Evolutionary conservation across 2,113 vertebrate species (phyloP).

Genomic region (Rhinolophus ferrumequinum): DNA sequence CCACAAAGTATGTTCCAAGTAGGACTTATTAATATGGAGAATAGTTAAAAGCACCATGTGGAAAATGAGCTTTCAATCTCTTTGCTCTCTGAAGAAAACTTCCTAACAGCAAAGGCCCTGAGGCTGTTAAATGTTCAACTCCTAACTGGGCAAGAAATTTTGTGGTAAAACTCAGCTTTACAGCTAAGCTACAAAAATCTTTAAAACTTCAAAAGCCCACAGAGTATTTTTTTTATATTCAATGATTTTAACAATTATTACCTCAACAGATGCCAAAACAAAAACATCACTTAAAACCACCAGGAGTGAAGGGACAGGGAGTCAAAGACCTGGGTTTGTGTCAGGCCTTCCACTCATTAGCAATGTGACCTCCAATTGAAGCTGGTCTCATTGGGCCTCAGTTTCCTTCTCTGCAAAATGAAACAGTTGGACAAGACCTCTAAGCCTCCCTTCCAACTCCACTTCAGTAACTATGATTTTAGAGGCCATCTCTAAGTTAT

Average conservation of each 20-base stretch:
- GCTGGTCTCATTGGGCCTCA: neutral
- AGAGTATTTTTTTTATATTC: neutral
- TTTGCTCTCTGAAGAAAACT: neutral
- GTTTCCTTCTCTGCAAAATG: constrained; percentile 4
- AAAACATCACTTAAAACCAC: constrained; percentile 8
- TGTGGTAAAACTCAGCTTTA: constrained; percentile 4
- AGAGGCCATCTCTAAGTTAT: constrained; percentile 23
- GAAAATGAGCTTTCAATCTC: constrained; percentile 30
- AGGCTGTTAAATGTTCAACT: constrained; percentile 11
- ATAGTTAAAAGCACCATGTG: neutral
- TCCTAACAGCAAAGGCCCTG: neutral
- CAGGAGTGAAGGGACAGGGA: neutral
- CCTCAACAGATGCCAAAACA: constrained; percentile 9
- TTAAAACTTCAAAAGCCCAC: constrained; percentile 18
- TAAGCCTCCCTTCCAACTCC: neutral
- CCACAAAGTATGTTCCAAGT: neutral
- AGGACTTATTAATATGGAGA: neutral
- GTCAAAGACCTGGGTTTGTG: neutral
- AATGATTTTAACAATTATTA: neutral
- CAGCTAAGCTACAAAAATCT: neutral
- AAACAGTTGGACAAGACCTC: neutral
- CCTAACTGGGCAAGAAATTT: constrained; percentile 1
- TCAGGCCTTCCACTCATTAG: neutral
- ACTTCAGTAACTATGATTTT: constrained; percentile 8
- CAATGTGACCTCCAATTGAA: neutral